These are phyloP conservation scores for Myrmophylax atrothorax DNA, from an alignment of 2,113 vertebrate genomes.

Conservation along the genomic window DNA sequence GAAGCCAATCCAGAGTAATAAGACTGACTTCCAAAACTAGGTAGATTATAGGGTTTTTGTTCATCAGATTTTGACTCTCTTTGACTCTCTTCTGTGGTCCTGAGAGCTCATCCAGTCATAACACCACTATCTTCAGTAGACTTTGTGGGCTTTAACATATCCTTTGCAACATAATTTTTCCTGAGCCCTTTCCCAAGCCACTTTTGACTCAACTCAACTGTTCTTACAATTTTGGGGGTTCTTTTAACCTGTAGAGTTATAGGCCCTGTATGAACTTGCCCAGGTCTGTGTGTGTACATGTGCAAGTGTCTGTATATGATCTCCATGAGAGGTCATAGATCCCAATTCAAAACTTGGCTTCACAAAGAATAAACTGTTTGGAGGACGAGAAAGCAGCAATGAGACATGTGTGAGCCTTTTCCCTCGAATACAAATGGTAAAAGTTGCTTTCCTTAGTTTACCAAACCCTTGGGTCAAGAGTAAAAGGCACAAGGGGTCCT, in stretches of 20 bases:
- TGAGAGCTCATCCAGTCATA: not conserved
- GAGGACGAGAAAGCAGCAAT: not conserved
- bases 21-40: not conserved
- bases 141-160: not conserved
- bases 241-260: not conserved
- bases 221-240: not conserved
- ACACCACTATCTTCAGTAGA: not conserved
- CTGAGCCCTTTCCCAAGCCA: not conserved
- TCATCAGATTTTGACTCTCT: not conserved
- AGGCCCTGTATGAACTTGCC: not conserved
- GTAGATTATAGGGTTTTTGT: not conserved
- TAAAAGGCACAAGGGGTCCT: rapidly evolving
- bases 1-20: not conserved
- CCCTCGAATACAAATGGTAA: not conserved
- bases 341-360: not conserved
- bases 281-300: not conserved
- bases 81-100: not conserved
- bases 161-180: not conserved
- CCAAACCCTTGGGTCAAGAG: not conserved
- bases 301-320: not conserved
- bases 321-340: rapidly evolving
- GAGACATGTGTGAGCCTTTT: not conserved
- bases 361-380: not conserved
- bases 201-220: not conserved
- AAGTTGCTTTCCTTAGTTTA: not conserved